These are phyloP conservation scores for Dyspetes luteomarginatus DNA, from an alignment of 2,888 invertebrate species.

Conservation along the genomic window DNA sequence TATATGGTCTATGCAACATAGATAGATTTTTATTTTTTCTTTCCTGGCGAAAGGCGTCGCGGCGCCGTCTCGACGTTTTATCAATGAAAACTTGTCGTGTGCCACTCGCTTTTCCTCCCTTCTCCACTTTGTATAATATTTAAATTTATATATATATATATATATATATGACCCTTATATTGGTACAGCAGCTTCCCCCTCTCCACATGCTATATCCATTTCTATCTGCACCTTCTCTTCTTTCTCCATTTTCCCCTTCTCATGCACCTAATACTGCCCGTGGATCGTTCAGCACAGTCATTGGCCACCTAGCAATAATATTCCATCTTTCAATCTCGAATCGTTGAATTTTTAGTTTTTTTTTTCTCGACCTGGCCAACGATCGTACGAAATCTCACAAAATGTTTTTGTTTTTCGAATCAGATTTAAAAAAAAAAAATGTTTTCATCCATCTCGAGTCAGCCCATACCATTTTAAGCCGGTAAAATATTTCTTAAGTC, in stretches of 20 bases:
- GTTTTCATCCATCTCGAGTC: too few species aligned
- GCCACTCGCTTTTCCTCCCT: slow-evolving; percentile 38
- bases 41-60: slow-evolving; percentile 59
- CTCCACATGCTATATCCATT: not conserved
- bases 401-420: too few species aligned
- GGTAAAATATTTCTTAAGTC: too few species aligned
- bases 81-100: slow-evolving; percentile 66
- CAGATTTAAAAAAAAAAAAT: not conserved
- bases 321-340: not conserved
- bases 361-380: too few species aligned
- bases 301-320: slow-evolving; percentile 1
- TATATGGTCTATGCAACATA: slow-evolving; percentile 21
- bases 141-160: too few species aligned
- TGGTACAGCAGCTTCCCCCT: not conserved
- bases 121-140: not conserved
- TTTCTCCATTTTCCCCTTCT: not conserved
- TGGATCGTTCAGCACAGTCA: not conserved
- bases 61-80: slow-evolving; percentile 63
- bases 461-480: too few species aligned
- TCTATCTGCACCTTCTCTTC: slow-evolving; percentile 19
- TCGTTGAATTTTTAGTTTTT: not conserved
- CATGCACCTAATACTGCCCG: not conserved
- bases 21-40: slow-evolving; percentile 5
- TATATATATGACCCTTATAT: not conserved
- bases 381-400: too few species aligned